Conservation (phyloP, 2,888 invertebrate species). For the Phytoseiulus persimilis region DNA sequence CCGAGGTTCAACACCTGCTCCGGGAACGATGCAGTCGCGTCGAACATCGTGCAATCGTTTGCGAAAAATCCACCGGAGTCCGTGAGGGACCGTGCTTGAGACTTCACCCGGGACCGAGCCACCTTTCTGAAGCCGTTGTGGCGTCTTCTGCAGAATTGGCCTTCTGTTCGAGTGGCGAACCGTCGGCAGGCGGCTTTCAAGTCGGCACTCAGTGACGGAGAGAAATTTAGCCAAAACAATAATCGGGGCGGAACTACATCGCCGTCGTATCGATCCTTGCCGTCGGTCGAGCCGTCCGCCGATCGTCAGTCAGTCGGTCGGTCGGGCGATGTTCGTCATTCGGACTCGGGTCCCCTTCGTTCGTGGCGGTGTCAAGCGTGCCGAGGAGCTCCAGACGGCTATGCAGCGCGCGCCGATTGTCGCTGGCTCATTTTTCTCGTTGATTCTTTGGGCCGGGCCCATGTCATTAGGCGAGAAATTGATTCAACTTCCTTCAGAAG, state of each 20-base stretch:
- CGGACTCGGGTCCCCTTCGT: background rate
- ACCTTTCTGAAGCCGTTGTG: background rate
- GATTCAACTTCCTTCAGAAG: background rate
- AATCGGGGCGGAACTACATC: constrained; percentile 38
- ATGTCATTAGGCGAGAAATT: constrained; percentile 5
- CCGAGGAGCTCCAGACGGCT: background rate
- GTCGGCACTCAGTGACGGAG: background rate
- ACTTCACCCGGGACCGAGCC: background rate
- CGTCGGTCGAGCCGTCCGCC: background rate
- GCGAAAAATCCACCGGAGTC: background rate
- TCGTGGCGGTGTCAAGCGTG: background rate
- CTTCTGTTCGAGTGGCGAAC: background rate
- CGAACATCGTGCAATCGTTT: background rate
- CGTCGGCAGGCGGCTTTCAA: background rate
- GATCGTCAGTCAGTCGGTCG: constrained; percentile 26
- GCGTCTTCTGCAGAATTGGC: background rate
- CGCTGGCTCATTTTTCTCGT: background rate
- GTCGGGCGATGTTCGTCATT: background rate
- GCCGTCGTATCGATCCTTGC: background rate
- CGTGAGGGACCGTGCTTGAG: background rate
- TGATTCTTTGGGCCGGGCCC: background rate
- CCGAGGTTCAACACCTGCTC: background rate
- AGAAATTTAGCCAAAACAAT: constrained; percentile 38
- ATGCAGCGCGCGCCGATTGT: background rate
- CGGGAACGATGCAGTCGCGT: background rate